Evolutionary conservation across 2,797 vertebrate genomes (phyloP), one percentile per base, ranked within the genome.

Genomic region (Enteromius trimaculatus): DNA sequence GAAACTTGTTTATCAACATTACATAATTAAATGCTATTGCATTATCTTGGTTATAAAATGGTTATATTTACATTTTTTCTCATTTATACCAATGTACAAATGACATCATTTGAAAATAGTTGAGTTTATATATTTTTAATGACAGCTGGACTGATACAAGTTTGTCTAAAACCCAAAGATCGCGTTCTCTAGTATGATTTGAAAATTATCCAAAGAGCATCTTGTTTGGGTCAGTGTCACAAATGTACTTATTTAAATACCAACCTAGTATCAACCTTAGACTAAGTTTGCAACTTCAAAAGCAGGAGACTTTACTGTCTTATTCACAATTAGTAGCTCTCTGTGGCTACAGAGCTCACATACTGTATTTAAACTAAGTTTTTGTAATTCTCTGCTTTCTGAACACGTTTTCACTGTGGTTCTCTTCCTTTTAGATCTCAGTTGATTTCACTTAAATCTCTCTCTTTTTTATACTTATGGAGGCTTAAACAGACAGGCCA

Each of bases 401-500:
- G 17, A 65, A 49, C n/a, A 47, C 60, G 16, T 47, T 65, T 65
- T 78, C 19, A 49, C 6, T 14, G 60, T 60, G n/a, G 16, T 65
- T 78, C 19, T 65, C 60, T 49, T 34, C 83, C 77, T 89, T 92
- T 78, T 65, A 65, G 58, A 90, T 91, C 85, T 88, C 87, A 89
- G 84, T 87, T 86, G 87, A 86, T 7, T 53, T 86, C 82, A 87
- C 85, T 80, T 79, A 80, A 64, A 81, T 87, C 84, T 80, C 87
- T 70, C 79, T 88, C 85, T 39, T 58, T 76, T 51, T 62, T 65
- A 14, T 17, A 58, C 44, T 60, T 76, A n/a, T 55, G 58, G 26
- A 26, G 23, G 71, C 29, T 86, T 87, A 91, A 93, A 93, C 90
- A 87, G 87, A 91, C 90, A 90, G 39, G 4, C 87, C 81, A 85